Evolutionary conservation across 2,888 invertebrate genomes (phyloP), one percentile per base, ranked within the genome.

Genomic region (Drosophila bunnanda): DNA sequence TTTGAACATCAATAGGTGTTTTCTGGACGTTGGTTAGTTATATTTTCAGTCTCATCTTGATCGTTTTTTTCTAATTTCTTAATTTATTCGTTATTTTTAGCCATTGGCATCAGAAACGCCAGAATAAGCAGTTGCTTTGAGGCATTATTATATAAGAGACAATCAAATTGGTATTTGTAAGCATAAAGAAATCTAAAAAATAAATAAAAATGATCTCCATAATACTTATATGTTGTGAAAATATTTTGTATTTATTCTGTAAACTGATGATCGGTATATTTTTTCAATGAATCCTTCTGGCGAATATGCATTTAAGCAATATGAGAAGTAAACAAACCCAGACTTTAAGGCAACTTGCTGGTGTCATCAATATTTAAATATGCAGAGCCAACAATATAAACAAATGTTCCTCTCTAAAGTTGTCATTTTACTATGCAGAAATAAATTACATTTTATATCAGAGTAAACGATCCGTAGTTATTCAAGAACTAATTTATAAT

Each of bases 1-100:
- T 22, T 7, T 65, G 0, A 67, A 67, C 20, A 36, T 67, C 13
- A 22, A 20, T 3, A 39, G 17, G 20, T 53, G 65, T 22, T 80
- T 78, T 32, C 8, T n/a, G 12, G 61, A 44, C 15, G 15, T 80
- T 9, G 73, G 80, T 80, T 15, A 55, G 66, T 58, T 39, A 0
- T 20, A 22, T 9, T 10, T 17, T 17, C 1, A 20, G 7, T 9
- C 17, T 4, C 9, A 6, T 5, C 8, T 20, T 9, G 0, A 15
- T 1, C 5, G n/a, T 0, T 2, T 36, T 25, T 15, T 34, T 1
- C 6, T 5, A 17, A 2, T 7, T 52, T 15, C 20, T 34, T 9
- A 30, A 6, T 1, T 25, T n/a, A 0, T 17, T 9, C 1, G 4
- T 15, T 62, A 20, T 13, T 61, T 72, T 15, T 32, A 79, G 82